A percentile compares a stretch with the other conserved stretches of the same genome.
phyloP scores from a whole-genome alignment of 2,888 invertebrate genomes.

The Prosopocoilus inquinatus region DNA sequence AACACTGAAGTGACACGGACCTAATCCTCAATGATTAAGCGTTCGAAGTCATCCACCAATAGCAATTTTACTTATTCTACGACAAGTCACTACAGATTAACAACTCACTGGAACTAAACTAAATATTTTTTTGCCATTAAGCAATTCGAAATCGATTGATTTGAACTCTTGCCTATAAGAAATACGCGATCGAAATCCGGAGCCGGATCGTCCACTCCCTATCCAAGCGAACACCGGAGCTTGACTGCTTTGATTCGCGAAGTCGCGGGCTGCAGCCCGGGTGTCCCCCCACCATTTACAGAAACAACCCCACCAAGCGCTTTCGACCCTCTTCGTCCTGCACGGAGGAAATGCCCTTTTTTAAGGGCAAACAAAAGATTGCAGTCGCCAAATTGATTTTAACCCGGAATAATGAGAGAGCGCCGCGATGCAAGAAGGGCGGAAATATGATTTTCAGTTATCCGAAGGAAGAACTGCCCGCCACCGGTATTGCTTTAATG shows the following conservation, averaged over 20 bases:
- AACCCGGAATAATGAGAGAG: constrained; percentile 25
- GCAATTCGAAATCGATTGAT: too few relatives aligned
- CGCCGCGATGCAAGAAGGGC: too few relatives aligned
- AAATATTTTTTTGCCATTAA: too few relatives aligned
- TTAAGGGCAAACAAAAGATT: constrained; percentile 27
- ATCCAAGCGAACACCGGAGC: constrained; percentile 25
- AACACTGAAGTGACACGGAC: constrained; percentile 17
- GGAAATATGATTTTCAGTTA: not conserved
- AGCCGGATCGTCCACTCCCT: constrained; percentile 12
- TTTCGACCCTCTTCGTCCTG: constrained; percentile 26
- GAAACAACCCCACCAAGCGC: constrained; percentile 28
- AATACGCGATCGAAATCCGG: not conserved
- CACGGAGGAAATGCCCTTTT: constrained; percentile 22
- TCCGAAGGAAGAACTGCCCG: constrained; percentile 8
- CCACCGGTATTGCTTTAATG: constrained; percentile 29
- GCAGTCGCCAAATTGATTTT: constrained; percentile 25
- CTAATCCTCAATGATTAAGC: constrained; percentile 26
- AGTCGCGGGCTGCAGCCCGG: constrained; percentile 23
- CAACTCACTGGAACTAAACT: not conserved
- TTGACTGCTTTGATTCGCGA: constrained; percentile 31
- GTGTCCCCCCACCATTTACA: constrained; percentile 29
- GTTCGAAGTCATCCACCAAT: constrained; percentile 5
- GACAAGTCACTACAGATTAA: constrained; percentile 3
- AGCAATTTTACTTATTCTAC: constrained; percentile 14
- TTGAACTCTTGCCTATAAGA: not conserved